phyloP scores from a whole-genome alignment of 2,797 vertebrate species.

The Synaphobranchus kaupii region DNA sequence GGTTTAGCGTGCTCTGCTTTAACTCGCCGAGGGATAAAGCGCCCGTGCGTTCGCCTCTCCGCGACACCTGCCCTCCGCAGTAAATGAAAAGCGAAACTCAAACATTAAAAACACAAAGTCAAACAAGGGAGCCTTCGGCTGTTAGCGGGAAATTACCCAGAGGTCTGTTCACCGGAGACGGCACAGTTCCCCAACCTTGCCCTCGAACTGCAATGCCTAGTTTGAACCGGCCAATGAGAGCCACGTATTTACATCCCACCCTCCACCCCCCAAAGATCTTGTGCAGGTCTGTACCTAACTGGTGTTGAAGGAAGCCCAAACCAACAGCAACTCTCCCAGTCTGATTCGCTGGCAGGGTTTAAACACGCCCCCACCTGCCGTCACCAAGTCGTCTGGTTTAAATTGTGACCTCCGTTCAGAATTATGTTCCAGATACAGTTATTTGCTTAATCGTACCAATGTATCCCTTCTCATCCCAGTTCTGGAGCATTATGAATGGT shows the following conservation, averaged over 20 bases:
- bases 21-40: background rate
- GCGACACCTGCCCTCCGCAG: background rate
- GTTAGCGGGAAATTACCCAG: background rate
- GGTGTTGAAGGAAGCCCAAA: background rate
- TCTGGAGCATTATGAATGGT: background rate
- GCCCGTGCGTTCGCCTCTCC: background rate
- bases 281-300: background rate
- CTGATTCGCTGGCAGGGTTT: background rate
- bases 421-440: slow-evolving; percentile 11
- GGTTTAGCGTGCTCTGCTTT: background rate
- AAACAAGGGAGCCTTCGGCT: background rate
- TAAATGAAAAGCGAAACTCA: background rate
- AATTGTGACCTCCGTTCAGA: background rate
- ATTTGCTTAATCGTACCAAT: slow-evolving; percentile 18
- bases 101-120: background rate
- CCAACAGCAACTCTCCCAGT: background rate
- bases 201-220: background rate
- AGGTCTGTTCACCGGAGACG: background rate
- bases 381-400: background rate
- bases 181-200: background rate
- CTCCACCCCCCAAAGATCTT: background rate
- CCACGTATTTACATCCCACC: background rate
- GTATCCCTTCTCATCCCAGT: background rate
- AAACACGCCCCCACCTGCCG: too few species aligned
- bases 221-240: slow-evolving; percentile 8